Evolutionary conservation across 53 echinoderm and acorn worm species (phyloP).

Genomic region (Temnopleurus reevesii): DNA sequence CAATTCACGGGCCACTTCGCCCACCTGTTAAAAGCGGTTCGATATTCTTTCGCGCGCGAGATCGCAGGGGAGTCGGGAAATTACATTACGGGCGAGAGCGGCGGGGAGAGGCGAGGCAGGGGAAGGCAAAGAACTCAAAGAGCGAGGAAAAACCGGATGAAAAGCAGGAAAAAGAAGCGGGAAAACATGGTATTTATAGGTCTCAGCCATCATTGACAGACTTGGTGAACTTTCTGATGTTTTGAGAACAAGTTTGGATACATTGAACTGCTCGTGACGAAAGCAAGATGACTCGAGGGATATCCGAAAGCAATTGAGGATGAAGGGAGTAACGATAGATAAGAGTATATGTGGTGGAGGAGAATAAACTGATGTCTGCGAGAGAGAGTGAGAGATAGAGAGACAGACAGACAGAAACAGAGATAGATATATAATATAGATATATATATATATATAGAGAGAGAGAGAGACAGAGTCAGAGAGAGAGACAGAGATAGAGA

Average conservation of each 20-base stretch:
- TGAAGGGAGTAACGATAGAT: too few species aligned
- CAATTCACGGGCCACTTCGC: conserved; percentile 45
- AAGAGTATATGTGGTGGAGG: too few species aligned
- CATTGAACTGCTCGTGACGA: background rate
- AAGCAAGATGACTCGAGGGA: background rate
- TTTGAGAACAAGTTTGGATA: conserved; percentile 16
- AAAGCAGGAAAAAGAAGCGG: background rate
- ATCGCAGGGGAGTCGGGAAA: conserved; percentile 50
- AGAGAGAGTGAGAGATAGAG: too few species aligned
- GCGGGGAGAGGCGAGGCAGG: background rate
- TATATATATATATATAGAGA: too few species aligned
- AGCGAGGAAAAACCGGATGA: too few species aligned
- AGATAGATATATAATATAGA: too few species aligned
- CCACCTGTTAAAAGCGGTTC: conserved; percentile 43
- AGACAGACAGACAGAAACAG: too few species aligned
- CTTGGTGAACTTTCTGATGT: conserved; percentile 14
- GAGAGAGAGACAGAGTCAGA: too few species aligned
- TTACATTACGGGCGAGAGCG: conserved; percentile 3
- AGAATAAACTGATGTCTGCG: too few species aligned
- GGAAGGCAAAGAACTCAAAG: too few species aligned
- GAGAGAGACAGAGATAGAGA: background rate
- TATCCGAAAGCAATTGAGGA: too few species aligned
- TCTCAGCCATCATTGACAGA: conserved; percentile 2
- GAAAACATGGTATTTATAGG: background rate
- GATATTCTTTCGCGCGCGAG: conserved; percentile 26